Conservation (phyloP, 2,113 vertebrate genomes). For the Sinocyclocheilus anshuiensis region DNA sequence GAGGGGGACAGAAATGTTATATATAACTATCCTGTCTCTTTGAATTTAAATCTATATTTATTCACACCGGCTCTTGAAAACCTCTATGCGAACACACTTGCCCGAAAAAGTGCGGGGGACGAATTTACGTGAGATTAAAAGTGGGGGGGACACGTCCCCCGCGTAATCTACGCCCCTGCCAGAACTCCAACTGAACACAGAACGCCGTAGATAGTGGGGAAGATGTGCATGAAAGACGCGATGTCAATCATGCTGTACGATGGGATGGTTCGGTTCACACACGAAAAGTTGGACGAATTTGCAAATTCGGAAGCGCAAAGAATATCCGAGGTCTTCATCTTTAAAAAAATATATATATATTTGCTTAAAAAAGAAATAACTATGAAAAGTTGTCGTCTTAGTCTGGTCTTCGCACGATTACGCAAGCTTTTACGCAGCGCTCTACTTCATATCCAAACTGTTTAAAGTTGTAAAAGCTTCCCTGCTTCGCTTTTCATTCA, state of each 20-base stretch:
- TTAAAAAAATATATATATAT: constrained; percentile 21
- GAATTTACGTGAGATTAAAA: too few relatives aligned
- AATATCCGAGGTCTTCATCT: constrained; percentile 70
- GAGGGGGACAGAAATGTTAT: too few relatives aligned
- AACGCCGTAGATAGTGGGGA: constrained; percentile 78
- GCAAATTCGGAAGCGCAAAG: constrained; percentile 57
- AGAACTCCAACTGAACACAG: constrained; percentile 76
- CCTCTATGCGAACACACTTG: too few relatives aligned
- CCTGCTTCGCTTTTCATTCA: not conserved
- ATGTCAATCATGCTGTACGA: constrained; percentile 65
- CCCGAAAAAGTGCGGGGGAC: too few relatives aligned
- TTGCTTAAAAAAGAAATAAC: too few relatives aligned
- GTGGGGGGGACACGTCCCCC: too few relatives aligned
- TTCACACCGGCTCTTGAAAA: too few relatives aligned
- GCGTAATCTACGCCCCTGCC: too few relatives aligned
- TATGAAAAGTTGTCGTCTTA: not conserved
- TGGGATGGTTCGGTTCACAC: constrained; percentile 48
- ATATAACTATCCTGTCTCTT: too few relatives aligned
- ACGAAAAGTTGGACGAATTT: constrained; percentile 60
- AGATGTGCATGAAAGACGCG: constrained; percentile 78
- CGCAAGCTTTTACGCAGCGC: constrained; percentile 12
- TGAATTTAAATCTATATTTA: too few relatives aligned
- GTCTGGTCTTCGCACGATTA: not conserved
- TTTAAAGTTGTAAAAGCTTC: not conserved
- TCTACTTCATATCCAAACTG: not conserved